Evolutionary conservation across 2,888 invertebrate genomes (phyloP).

Genomic region (Lordiphosa andalusiaca): DNA sequence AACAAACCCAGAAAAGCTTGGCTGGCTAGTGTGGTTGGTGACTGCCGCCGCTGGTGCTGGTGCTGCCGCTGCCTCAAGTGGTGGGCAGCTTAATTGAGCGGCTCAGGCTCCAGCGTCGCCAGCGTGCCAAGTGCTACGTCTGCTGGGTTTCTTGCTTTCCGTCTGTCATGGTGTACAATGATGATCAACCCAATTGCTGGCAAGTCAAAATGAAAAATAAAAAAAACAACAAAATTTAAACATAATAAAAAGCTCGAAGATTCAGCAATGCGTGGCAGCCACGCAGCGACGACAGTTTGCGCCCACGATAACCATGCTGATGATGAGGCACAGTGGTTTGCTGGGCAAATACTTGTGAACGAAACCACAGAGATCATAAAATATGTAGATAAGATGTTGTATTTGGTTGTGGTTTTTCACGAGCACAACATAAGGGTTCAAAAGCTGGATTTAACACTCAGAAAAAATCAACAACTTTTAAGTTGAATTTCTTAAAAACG

Average conservation of each 20-base stretch:
- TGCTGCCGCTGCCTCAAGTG: conserved; percentile 33
- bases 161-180: conserved; percentile 36
- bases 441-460: too few relatives aligned
- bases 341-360: too few relatives aligned
- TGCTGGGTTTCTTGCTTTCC: conserved; percentile 7
- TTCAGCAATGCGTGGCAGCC: conserved; percentile 67
- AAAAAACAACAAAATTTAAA: too few relatives aligned
- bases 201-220: conserved; percentile 25
- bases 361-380: too few relatives aligned
- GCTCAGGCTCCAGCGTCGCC: conserved; percentile 47
- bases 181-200: conserved; percentile 52
- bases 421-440: too few relatives aligned
- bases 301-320: conserved; percentile 50
- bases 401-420: too few relatives aligned
- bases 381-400: too few relatives aligned
- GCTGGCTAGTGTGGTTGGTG: conserved; percentile 22
- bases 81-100: conserved; percentile 71
- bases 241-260: conserved; percentile 40
- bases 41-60: too few relatives aligned
- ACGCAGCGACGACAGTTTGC: conserved; percentile 51
- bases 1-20: conserved; percentile 34
- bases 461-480: too few relatives aligned
- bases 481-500: too few relatives aligned
- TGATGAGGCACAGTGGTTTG: conserved; percentile 23
- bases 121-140: conserved; percentile 46